Percentiles rank a stretch among this genome's conserved stretches.
Conservation (phyloP, 92 coral and sea anemone species). For the Parazoanthus swiftii region DNA sequence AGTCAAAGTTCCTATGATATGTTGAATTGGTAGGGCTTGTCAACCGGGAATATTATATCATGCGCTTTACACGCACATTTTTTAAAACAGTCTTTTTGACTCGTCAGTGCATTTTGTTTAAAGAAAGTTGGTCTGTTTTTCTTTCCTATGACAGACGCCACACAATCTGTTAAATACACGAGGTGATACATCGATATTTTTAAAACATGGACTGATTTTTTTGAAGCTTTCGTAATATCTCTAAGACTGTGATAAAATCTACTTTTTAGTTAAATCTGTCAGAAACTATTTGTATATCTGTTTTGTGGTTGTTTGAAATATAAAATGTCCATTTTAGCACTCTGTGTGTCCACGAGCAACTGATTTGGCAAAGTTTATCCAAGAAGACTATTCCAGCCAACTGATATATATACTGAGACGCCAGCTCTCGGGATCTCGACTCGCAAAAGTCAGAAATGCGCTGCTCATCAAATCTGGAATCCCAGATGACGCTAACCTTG, state of each 20-base stretch:
- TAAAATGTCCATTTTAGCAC: slow-evolving; percentile 60
- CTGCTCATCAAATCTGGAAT: slow-evolving; percentile 67
- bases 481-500: slow-evolving; percentile 72
- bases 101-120: too few relatives aligned
- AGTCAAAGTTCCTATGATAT: too few relatives aligned
- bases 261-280: background rate
- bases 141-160: background rate
- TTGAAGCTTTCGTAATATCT: background rate
- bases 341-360: slow-evolving; percentile 70
- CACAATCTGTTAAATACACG: background rate
- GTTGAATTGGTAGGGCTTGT: too few relatives aligned
- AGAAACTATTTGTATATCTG: background rate
- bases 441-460: slow-evolving; percentile 77
- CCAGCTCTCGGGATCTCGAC: slow-evolving; percentile 86
- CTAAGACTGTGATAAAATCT: background rate
- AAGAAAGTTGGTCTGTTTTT: too few relatives aligned
- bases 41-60: too few relatives aligned
- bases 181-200: too few relatives aligned
- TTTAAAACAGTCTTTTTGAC: too few relatives aligned
- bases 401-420: slow-evolving; percentile 82
- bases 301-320: background rate
- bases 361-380: slow-evolving; percentile 72
- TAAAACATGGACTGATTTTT: background rate
- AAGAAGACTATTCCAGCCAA: slow-evolving; percentile 97
- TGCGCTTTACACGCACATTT: too few relatives aligned